Base-by-base conservation (phyloP, 2,888 invertebrate genomes). In the Brachylomia viminalis region DNA sequence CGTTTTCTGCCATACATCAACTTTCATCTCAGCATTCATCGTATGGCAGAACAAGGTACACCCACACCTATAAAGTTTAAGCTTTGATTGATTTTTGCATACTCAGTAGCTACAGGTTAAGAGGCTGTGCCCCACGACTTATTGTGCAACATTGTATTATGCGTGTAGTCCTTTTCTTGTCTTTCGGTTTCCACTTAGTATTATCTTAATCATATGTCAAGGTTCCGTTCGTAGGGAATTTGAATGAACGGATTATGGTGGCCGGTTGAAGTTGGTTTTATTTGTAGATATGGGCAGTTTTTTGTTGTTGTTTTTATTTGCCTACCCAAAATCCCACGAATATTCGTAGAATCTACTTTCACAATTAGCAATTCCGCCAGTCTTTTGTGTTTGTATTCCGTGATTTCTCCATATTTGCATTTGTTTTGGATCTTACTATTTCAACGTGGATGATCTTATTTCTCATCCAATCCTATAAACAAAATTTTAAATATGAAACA, bases 191-290 rank as follows among this genome's bases (percentile, higher is more conserved):
- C 56, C 61, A 77, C 65, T 79, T 71, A 52, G 64, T 75, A 73
- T 64, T 79, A 83, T 72, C 71, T 58, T 27, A 58, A 76, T 38
- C 64, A 76, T 76, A 86, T 79, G 79, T 82, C 86, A 86, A 86
- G 86, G 86, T 76, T 70, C 30, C 8, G 49, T 69, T 59, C 27
- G 61, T 61, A 30, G 61, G 38, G 54, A 56, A 76, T 82, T 79
- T 65, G 64, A 67, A 61, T 70, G 59, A 58, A 66, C 30, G 23
- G 62, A 77, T 79, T 77, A 76, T 17, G 56, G 47, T 79, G 56
- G 49, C 59, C 58, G 58, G 66, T 62, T 68, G 2, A 56, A 42
- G 56, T 30, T 42, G 13, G 5, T 0, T 74, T 49, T 1, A 15
- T 20, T 7, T 13, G 1, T 8, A 47, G 11, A 52, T 30, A 33